Evolutionary conservation across 2,797 vertebrate species (phyloP).

Genomic region (Sebastes itinus): DNA sequence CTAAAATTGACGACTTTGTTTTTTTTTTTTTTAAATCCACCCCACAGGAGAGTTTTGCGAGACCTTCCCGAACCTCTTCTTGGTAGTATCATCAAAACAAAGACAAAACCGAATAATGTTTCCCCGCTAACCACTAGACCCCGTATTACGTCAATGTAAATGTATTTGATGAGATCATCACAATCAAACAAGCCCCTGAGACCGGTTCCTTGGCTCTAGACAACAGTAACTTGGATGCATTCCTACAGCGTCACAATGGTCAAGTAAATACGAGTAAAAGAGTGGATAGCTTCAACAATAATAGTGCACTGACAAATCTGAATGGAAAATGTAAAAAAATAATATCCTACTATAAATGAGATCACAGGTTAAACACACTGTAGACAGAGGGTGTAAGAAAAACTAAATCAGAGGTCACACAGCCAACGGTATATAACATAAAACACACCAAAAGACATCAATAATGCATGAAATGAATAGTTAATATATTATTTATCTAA

Average conservation of each 20-base stretch:
- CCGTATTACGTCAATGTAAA: background rate
- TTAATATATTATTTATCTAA: constrained; percentile 27
- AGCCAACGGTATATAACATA: background rate
- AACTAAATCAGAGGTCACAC: background rate
- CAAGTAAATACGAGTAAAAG: background rate
- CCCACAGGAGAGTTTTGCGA: background rate
- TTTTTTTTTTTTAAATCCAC: background rate
- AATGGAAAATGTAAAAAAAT: background rate
- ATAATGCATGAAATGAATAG: constrained; percentile 15
- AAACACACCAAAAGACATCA: background rate
- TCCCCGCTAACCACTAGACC: background rate
- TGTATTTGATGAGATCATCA: background rate
- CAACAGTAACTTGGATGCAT: background rate
- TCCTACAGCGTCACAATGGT: background rate
- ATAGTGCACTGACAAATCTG: background rate
- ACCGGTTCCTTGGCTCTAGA: background rate
- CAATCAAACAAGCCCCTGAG: background rate
- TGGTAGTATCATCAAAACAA: background rate
- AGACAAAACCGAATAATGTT: background rate
- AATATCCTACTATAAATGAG: background rate
- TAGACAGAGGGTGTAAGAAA: background rate
- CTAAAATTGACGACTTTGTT: background rate
- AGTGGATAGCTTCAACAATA: background rate
- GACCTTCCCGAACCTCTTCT: background rate
- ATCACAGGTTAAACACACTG: background rate